Base-by-base conservation (phyloP, 2,888 invertebrate genomes). In the Nemotelus pantherinus region DNA sequence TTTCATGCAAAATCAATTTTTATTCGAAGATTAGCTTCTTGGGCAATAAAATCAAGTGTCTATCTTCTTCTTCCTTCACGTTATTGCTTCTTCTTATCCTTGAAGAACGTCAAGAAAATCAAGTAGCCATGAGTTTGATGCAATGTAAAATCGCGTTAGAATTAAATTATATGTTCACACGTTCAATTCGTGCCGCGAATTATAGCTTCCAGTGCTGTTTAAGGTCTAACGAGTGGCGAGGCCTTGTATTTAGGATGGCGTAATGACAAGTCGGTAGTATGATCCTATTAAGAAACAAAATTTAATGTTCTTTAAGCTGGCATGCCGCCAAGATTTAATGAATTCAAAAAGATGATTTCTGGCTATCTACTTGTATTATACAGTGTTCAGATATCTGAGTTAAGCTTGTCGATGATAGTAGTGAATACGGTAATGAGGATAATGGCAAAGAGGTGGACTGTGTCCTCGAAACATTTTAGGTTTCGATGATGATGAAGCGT, bases 111-210 rank as follows among this genome's bases (percentile, higher is more conserved):
- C 63, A 39, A n/a, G 41, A 9, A 43, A 43, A 63, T 41, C 63
- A 63, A 25, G 63, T 63, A 63, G 63, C 25, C 63, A 63, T 63
- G 63, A 43, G 63, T 43, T 10, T 43, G 65, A 9, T 45, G 39
- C 41, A 65, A 25, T 41, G 2, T 63, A 47, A 44, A 43, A 65
- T 65, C 41, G 43, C 43, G 65, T 44, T 39, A 71, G 25, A 68
- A 71, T 41, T 3, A 55, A 71, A 71, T 71, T 71, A 71, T 71
- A 71, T 55, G 71, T 71, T 71, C 55, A 71, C 71, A 71, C 55
- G 71, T 55, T 57, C 71, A 25, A 71, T 71, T 71, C 71, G 71
- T 71, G 71, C 53, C 44, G 71, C 55, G 55, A 71, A 71, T 55
- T 71, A 55, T 71, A 2, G 71, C 71, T 55, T 7, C n/a, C 10